Percentiles rank a stretch among this genome's conserved stretches.
Evolutionary conservation across 2,113 vertebrate species (phyloP).

Genomic region (Diadophis punctatus): DNA sequence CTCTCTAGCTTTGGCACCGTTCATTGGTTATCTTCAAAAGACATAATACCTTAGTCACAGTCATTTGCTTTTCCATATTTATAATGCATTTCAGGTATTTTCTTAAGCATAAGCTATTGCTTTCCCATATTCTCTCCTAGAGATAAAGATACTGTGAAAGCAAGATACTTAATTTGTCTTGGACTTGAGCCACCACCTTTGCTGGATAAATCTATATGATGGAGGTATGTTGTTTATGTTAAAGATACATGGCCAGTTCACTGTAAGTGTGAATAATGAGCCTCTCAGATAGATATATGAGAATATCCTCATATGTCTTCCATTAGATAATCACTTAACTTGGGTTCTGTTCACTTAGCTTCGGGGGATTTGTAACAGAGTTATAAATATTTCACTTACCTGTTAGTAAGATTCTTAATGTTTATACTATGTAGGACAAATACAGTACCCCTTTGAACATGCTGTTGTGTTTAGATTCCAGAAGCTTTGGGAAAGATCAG

Average conservation of each 20-base stretch:
- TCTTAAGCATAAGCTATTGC: neutral
- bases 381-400: constrained; percentile 73
- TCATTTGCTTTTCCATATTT: neutral
- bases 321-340: constrained; percentile 49
- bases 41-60: neutral
- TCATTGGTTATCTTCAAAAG: neutral
- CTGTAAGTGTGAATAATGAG: neutral
- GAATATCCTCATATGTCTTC: constrained; percentile 43
- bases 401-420: constrained; percentile 66
- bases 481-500: constrained; percentile 64
- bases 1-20: neutral
- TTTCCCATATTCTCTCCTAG: neutral
- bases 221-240: neutral
- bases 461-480: constrained; percentile 58
- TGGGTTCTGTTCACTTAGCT: constrained; percentile 59
- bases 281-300: neutral
- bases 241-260: neutral
- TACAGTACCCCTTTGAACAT: constrained; percentile 53
- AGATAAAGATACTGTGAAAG: neutral
- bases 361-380: constrained; percentile 60
- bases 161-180: neutral
- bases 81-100: neutral
- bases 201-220: neutral
- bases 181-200: neutral
- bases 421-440: constrained; percentile 52